A percentile compares a stretch with the other conserved stretches of the same genome.
phyloP scores from a whole-genome alignment of 1,140 invertebrate species.

The Drosophila tani region DNA sequence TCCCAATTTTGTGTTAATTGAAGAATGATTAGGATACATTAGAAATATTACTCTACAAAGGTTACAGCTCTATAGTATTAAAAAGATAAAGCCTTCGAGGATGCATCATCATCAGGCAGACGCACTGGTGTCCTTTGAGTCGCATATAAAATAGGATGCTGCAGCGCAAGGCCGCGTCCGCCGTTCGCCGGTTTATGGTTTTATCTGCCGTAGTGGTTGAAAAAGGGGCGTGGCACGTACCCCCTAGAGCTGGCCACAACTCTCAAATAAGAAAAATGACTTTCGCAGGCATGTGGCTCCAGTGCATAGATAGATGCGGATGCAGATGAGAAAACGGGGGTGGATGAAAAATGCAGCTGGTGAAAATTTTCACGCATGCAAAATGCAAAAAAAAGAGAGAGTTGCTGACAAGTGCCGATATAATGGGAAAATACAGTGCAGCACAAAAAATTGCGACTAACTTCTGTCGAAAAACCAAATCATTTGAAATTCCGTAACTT shows the following conservation, averaged over 20 bases:
- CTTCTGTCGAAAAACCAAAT: background rate
- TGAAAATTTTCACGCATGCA: slow-evolving; percentile 45
- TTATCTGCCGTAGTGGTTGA: background rate
- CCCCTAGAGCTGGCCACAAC: slow-evolving; percentile 38
- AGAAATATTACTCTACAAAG: background rate
- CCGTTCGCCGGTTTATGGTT: slow-evolving; percentile 13
- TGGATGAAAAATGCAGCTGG: slow-evolving; percentile 52
- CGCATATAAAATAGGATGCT: slow-evolving; percentile 33
- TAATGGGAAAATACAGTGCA: slow-evolving; percentile 16
- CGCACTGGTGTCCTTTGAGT: slow-evolving; percentile 18
- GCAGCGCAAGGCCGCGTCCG: slow-evolving; percentile 10
- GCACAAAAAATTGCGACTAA: background rate
- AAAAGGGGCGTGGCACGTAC: slow-evolving; percentile 12
- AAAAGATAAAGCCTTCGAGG: background rate
- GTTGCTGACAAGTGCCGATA: slow-evolving; percentile 33
- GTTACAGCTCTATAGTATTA: too few relatives aligned
- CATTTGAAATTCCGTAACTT: too few relatives aligned
- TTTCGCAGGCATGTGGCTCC: slow-evolving; percentile 43
- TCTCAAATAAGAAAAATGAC: slow-evolving; percentile 62
- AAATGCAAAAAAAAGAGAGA: slow-evolving; percentile 25
- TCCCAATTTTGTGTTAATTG: background rate
- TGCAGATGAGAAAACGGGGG: slow-evolving; percentile 8
- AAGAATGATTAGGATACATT: too few relatives aligned
- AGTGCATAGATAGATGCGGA: slow-evolving; percentile 17
- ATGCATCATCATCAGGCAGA: slow-evolving; percentile 22